These are phyloP conservation scores for Oryzias javanicus DNA, from an alignment of 2,113 vertebrate genomes.

Conservation along the genomic window DNA sequence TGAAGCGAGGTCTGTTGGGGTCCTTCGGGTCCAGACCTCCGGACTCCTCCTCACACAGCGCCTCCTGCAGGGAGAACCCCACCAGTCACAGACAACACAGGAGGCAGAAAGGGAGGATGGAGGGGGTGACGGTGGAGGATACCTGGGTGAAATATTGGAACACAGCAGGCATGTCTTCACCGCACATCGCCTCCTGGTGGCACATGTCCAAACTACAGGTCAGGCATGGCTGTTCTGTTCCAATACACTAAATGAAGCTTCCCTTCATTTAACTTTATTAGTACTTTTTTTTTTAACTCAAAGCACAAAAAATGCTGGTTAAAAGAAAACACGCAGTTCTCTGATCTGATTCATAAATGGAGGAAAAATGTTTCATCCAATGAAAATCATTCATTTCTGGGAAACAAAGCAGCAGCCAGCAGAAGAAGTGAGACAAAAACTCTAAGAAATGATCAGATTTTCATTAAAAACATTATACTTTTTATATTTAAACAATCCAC, in stretches of 20 bases:
- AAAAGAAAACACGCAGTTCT: no score
- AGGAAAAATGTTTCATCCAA: no score
- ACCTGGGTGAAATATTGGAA: conserved; percentile 76
- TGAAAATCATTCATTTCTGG: no score
- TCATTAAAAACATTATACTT: no score
- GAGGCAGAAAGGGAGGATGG: conserved; percentile 3
- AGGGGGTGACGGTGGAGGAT: conserved; percentile 43
- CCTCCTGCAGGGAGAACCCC: conserved; percentile 60
- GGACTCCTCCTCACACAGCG: conserved; percentile 79
- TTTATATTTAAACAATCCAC: no score
- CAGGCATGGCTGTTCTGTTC: conserved; percentile 34
- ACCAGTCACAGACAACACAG: conserved; percentile 8
- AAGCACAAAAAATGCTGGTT: no score
- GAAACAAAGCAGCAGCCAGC: no score
- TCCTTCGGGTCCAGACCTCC: conserved; percentile 86
- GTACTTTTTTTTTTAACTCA: background rate
- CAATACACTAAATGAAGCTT: background rate
- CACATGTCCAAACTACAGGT: conserved; percentile 50
- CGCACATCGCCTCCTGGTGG: conserved; percentile 80
- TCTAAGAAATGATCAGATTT: no score
- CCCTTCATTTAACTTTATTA: conserved; percentile 15
- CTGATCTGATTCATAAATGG: no score
- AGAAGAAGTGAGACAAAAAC: no score
- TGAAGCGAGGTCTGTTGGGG: conserved; percentile 92
- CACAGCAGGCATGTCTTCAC: conserved; percentile 80